phyloP scores from a whole-genome alignment of 2,888 invertebrate genomes.

The Ypsolopha sequella region DNA sequence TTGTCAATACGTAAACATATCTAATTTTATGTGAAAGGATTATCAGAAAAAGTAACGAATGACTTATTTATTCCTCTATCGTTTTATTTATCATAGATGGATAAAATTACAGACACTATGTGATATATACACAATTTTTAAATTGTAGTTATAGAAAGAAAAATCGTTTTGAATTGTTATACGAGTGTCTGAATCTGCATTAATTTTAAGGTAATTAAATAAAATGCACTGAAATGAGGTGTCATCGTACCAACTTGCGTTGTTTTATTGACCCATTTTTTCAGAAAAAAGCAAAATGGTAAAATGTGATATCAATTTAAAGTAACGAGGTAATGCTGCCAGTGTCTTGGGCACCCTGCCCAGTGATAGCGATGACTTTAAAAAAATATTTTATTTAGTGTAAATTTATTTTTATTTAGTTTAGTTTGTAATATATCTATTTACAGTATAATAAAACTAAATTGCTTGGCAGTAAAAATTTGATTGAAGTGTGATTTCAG shows the following conservation, averaged over 20 bases:
- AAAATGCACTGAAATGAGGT: conserved; percentile 55
- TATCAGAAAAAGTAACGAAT: conserved; percentile 9
- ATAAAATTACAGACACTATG: conserved; percentile 43
- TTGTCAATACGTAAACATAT: too few species aligned
- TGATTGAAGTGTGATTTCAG: too few species aligned
- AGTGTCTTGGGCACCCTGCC: too few species aligned
- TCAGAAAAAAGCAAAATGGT: too few species aligned
- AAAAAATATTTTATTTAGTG: too few species aligned
- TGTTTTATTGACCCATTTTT: conserved; percentile 32
- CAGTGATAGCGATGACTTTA: too few species aligned
- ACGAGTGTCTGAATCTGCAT: conserved; percentile 31
- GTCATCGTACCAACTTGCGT: conserved; percentile 34
- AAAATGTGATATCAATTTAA: too few species aligned
- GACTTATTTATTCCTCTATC: background rate
- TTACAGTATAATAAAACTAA: too few species aligned
- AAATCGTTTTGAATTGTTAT: conserved; percentile 55
- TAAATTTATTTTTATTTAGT: too few species aligned
- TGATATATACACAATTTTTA: conserved; percentile 68
- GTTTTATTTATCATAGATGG: conserved; percentile 12
- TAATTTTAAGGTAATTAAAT: conserved; percentile 34
- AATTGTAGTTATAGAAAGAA: conserved; percentile 44
- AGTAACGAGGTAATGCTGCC: too few species aligned
- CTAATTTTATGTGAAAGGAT: background rate
- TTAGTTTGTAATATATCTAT: too few species aligned
- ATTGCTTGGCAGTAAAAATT: too few species aligned